Percentiles rank a stretch among this genome's conserved stretches.
These are phyloP conservation scores for Medauroidea extradentata DNA, from an alignment of 1,140 invertebrate species.

Conservation along the genomic window DNA sequence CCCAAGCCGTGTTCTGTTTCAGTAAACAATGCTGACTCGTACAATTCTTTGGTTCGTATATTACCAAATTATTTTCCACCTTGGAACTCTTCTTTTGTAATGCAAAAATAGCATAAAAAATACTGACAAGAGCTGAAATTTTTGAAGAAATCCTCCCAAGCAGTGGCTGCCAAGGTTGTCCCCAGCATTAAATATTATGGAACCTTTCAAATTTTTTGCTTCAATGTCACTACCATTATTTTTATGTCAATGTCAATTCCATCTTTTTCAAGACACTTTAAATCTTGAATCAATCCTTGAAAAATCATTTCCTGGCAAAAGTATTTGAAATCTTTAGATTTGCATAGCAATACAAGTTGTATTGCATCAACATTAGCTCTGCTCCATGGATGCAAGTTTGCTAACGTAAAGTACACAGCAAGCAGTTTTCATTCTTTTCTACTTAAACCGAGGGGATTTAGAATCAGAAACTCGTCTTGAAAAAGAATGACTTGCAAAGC, in stretches of 20 bases:
- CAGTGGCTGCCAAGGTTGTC: slow-evolving; percentile 28
- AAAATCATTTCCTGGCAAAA: neutral
- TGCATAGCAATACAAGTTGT: slow-evolving; percentile 8
- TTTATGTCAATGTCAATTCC: neutral
- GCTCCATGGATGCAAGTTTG: slow-evolving; percentile 9
- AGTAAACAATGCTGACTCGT: too few species aligned
- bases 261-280: neutral
- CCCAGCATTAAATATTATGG: slow-evolving; percentile 22
- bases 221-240: too few species aligned
- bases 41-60: neutral
- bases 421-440: neutral
- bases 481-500: slow-evolving; percentile 11
- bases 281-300: too few species aligned
- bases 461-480: slow-evolving; percentile 5
- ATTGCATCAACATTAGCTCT: slow-evolving; percentile 2
- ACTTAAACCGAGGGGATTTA: slow-evolving; percentile 6
- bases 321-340: neutral
- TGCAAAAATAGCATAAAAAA: slow-evolving; percentile 23
- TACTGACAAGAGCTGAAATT: slow-evolving; percentile 26
- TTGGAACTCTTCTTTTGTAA: slow-evolving; percentile 20
- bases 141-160: slow-evolving; percentile 23
- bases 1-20: neutral
- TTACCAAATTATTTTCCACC: slow-evolving; percentile 18
- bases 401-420: slow-evolving; percentile 5
- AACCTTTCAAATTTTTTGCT: too few species aligned